Conservation (phyloP, 2,113 vertebrate species). For the Eleginops maclovinus region DNA sequence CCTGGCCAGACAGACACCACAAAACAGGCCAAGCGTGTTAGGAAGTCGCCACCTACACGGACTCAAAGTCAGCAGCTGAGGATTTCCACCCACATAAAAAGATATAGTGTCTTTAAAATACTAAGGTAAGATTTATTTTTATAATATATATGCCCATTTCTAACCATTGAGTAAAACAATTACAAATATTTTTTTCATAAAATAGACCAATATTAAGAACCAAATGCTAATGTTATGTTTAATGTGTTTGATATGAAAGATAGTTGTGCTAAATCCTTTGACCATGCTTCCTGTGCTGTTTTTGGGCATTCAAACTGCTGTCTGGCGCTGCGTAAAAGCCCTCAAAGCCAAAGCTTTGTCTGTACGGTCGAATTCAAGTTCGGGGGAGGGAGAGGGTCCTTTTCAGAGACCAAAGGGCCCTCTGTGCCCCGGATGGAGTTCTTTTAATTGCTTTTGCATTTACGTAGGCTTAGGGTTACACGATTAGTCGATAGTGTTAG, state of each 20-base stretch:
- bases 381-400: slow-evolving; percentile 78
- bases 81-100: slow-evolving; percentile 48
- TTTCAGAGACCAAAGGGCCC: slow-evolving; percentile 65
- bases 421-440: slow-evolving; percentile 78
- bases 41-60: slow-evolving; percentile 86
- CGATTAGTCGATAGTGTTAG: slow-evolving; percentile 46
- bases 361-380: slow-evolving; percentile 86
- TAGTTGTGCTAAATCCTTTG: slow-evolving; percentile 10
- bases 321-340: slow-evolving; percentile 57
- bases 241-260: slow-evolving; percentile 36
- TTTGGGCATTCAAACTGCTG: slow-evolving; percentile 44
- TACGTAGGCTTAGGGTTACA: slow-evolving; percentile 61
- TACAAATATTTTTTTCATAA: neutral
- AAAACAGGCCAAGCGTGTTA: slow-evolving; percentile 82
- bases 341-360: slow-evolving; percentile 81
- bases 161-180: neutral
- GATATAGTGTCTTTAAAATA: slow-evolving; percentile 5
- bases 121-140: slow-evolving; percentile 69
- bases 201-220: neutral
- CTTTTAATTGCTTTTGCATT: slow-evolving; percentile 71
- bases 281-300: slow-evolving; percentile 22
- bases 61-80: slow-evolving; percentile 75
- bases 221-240: neutral
- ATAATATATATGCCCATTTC: neutral
- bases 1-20: slow-evolving; percentile 88